Conservation (phyloP, 2,888 invertebrate genomes). For the Limenitis camilla region DNA sequence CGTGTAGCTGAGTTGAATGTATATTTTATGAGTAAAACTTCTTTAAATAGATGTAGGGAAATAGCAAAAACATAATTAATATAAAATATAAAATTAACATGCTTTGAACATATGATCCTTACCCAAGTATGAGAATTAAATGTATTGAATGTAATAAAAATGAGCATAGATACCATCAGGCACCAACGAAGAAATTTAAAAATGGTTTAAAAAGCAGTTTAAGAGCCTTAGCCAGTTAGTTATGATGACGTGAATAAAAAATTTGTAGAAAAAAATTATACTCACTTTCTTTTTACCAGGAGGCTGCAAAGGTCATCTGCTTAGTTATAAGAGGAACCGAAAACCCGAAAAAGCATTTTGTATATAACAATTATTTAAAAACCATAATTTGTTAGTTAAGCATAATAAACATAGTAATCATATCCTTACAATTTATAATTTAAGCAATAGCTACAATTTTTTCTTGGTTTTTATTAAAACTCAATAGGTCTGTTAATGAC, state of each 20-base stretch:
- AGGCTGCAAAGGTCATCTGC: conserved; percentile 14
- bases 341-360: conserved; percentile 18
- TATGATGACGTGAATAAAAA: background rate
- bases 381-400: background rate
- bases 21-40: too few relatives aligned
- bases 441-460: too few relatives aligned
- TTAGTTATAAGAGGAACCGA: conserved; percentile 9
- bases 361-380: background rate
- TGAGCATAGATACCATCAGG: too few relatives aligned
- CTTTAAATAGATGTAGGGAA: too few relatives aligned
- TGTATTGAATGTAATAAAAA: too few relatives aligned
- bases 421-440: background rate
- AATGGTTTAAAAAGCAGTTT: too few relatives aligned
- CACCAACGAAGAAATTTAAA: too few relatives aligned
- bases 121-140: too few relatives aligned
- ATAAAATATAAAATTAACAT: background rate
- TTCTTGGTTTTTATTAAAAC: too few relatives aligned
- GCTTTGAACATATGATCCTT: background rate
- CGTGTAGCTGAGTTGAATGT: too few relatives aligned
- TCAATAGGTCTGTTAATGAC: too few relatives aligned
- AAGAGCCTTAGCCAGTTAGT: background rate
- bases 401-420: background rate
- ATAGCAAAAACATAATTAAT: too few relatives aligned
- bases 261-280: conserved; percentile 8
- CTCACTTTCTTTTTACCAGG: conserved; percentile 18